Percentiles rank a stretch among this genome's conserved stretches.
Conservation (phyloP, 1,140 invertebrate genomes). For the Hycleus cichorii region DNA sequence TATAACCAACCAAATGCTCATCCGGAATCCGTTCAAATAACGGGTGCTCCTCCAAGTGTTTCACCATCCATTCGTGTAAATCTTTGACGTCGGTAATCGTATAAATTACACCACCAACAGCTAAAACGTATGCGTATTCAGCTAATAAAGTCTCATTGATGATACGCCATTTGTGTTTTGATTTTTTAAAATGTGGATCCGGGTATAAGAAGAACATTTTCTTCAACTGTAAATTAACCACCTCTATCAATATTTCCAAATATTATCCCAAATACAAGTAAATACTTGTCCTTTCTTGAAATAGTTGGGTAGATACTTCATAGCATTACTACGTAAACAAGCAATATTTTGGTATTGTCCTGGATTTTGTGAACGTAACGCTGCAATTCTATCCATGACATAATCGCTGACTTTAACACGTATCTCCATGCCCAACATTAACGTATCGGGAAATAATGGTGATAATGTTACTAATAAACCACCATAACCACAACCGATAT, state of each 20-base stretch:
- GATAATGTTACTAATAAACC: constrained; percentile 88
- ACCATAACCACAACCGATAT: constrained; percentile 98
- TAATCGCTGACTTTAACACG: constrained; percentile 97
- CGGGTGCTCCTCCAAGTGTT: constrained; percentile 86
- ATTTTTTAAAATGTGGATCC: constrained; percentile 98
- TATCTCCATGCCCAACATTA: constrained; percentile 96
- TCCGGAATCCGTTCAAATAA: constrained; percentile 73
- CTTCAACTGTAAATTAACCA: constrained; percentile 60
- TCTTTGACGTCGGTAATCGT: constrained; percentile 98
- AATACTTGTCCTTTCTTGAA: constrained; percentile 85
- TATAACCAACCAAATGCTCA: constrained; percentile 61
- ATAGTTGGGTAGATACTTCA: constrained; percentile 98
- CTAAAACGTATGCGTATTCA: constrained; percentile 94
- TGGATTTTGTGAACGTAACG: constrained; percentile 68
- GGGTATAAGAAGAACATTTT: constrained; percentile 99
- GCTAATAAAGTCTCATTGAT: constrained; percentile 88
- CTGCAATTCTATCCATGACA: constrained; percentile 90
- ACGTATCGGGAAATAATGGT: constrained; percentile 79
- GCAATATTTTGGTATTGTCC: constrained; percentile 89
- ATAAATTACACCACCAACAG: constrained; percentile 80
- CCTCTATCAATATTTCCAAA: neutral
- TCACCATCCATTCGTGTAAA: constrained; percentile 94
- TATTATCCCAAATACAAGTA: neutral
- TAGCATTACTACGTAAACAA: constrained; percentile 93
- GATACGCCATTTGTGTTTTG: constrained; percentile 99